Evolutionary conservation across 1,140 invertebrate genomes (phyloP), one percentile per base, ranked within the genome.

Genomic region (Drosophila pectinifera): DNA sequence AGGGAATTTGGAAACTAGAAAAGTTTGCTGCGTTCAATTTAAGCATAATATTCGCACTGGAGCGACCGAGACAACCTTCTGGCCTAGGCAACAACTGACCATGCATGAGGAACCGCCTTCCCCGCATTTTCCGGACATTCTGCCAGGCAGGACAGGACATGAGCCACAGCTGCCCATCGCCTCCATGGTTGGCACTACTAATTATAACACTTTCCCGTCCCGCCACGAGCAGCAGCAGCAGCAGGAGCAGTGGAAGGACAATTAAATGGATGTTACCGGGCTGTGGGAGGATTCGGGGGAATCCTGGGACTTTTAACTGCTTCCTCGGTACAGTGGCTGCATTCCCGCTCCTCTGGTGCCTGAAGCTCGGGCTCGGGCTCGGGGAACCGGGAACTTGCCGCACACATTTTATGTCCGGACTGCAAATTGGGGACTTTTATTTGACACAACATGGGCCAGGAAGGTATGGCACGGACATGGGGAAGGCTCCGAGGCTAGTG

Each of bases 371-470:
- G 8, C 8, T 10, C 28, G 28, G 28, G 28, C 51, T 11, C 22
- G 4, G 20, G 34, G n/a, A 34, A 31, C 28, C 7, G 24, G 42
- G 13, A 82, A 74, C 67, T 76, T 84, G 48, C 64, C 72, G 34
- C 57, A 61, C 75, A 77, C 58, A 73, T 61, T 73, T 81, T 74
- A 78, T 81, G 61, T 78, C 20, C 54, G 62, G 62, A 54, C 68
- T 78, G 73, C 77, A 84, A 84, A 84, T 85, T 85, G 82, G 78
- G 78, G 72, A 63, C 62, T 84, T 84, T 84, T 77, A 84, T 84
- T 77, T 85, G 81, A 65, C 75, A 74, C 76, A 59, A 75, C 61
- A 72, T 73, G 49, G 63, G 46, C 68, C 61, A 45, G 22, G 24
- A 41, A 28, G 26, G 14, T 48, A 28, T 14, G 46, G 10, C 1